Percentiles rank a stretch among this genome's conserved stretches.
phyloP scores from a whole-genome alignment of 2,888 invertebrate genomes.

The Stictocephala bisonia region DNA sequence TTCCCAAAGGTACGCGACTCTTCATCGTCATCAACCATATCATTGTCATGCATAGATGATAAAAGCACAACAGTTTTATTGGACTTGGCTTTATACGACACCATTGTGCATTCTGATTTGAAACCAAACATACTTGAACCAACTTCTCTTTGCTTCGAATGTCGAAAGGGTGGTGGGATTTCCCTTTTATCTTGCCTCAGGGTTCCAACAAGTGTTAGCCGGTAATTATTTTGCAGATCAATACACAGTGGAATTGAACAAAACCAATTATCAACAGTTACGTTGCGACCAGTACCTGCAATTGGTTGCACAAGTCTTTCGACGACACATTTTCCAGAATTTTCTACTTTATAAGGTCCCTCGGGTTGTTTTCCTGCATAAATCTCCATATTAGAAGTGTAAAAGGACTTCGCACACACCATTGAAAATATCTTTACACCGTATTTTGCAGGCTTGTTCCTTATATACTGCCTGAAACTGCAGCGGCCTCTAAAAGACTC shows the following conservation, averaged over 20 bases:
- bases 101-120: conserved; percentile 46
- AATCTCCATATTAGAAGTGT: conserved; percentile 36
- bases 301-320: conserved; percentile 56
- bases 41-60: conserved; percentile 53
- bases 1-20: background rate
- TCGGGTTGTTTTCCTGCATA: conserved; percentile 58
- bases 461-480: conserved; percentile 37
- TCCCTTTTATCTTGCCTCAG: conserved; percentile 55
- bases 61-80: conserved; percentile 54
- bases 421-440: conserved; percentile 45
- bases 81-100: conserved; percentile 59
- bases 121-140: conserved; percentile 29
- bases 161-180: conserved; percentile 52
- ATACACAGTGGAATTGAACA: conserved; percentile 57
- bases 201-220: conserved; percentile 55
- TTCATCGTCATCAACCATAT: conserved; percentile 9
- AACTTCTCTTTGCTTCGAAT: conserved; percentile 32
- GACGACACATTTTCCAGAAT: conserved; percentile 58
- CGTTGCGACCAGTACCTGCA: conserved; percentile 57
- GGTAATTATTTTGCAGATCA: conserved; percentile 53
- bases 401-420: conserved; percentile 35
- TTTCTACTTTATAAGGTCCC: conserved; percentile 57
- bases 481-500: conserved; percentile 44
- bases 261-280: conserved; percentile 61
- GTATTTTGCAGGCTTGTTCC: conserved; percentile 45